Evolutionary conservation across 2,797 vertebrate genomes (phyloP).

Genomic region (Corythornis leucogaster): DNA sequence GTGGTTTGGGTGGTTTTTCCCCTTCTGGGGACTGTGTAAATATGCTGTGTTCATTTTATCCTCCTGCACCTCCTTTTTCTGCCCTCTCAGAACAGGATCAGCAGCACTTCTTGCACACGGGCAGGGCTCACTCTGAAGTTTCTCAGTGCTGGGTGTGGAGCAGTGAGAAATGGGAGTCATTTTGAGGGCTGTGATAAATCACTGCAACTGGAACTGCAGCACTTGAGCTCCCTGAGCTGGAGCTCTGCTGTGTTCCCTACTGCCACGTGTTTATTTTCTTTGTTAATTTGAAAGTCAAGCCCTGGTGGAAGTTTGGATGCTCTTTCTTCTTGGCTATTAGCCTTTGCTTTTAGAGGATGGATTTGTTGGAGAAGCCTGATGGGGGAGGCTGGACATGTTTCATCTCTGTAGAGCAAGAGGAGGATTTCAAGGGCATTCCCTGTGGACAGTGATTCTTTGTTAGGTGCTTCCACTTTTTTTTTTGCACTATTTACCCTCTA

Average conservation of each 20-base stretch:
- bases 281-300: conserved; percentile 30
- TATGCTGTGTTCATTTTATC: background rate
- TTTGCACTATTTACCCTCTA: background rate
- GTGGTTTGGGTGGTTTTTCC: no score
- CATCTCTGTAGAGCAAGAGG: accelerated
- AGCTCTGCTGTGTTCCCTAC: background rate
- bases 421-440: background rate
- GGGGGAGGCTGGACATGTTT: background rate
- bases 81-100: background rate
- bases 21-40: background rate
- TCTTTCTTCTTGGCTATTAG: background rate
- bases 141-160: background rate
- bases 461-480: background rate
- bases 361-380: background rate
- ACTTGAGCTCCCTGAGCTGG: background rate
- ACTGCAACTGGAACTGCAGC: background rate
- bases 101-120: background rate
- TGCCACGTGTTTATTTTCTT: background rate
- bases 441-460: background rate
- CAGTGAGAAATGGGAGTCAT: conserved; percentile 20
- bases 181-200: conserved; percentile 35
- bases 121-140: background rate
- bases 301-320: background rate
- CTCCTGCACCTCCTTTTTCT: background rate
- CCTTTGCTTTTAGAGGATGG: background rate